Evolutionary conservation across 2,113 vertebrate species (phyloP).

Genomic region (Emydura subglobosa): DNA sequence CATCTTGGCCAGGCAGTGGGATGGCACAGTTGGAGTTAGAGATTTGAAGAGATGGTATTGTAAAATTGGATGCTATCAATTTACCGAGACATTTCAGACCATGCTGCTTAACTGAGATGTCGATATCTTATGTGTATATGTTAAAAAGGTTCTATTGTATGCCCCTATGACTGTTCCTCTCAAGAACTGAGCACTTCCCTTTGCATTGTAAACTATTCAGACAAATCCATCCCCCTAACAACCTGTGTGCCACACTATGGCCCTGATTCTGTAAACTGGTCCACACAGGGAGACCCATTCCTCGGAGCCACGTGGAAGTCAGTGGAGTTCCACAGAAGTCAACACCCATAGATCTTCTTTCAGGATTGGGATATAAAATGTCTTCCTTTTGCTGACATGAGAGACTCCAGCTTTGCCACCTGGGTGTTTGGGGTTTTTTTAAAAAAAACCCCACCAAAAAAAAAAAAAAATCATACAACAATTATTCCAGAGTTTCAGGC

Average conservation of each 20-base stretch:
- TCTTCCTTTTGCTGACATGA: background rate
- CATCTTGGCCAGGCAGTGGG: background rate
- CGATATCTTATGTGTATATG: background rate
- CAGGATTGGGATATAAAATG: background rate
- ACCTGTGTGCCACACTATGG: background rate
- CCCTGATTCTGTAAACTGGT: background rate
- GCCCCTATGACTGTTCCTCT: background rate
- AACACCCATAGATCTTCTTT: background rate
- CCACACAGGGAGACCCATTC: background rate
- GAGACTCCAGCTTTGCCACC: background rate
- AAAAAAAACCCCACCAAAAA: background rate
- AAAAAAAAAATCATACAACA: background rate
- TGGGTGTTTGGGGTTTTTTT: background rate
- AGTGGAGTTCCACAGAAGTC: background rate
- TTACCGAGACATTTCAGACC: background rate
- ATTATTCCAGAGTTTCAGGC: background rate
- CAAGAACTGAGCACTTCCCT: background rate
- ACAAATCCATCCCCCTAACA: background rate
- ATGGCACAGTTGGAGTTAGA: fast-evolving
- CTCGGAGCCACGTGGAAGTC: background rate
- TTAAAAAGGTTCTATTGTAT: background rate
- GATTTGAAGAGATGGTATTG: background rate
- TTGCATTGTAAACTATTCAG: background rate
- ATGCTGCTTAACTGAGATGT: background rate
- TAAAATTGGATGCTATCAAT: background rate